Evolutionary conservation across 2,888 invertebrate species (phyloP).

Genomic region (Holacanthella duospinosa): DNA sequence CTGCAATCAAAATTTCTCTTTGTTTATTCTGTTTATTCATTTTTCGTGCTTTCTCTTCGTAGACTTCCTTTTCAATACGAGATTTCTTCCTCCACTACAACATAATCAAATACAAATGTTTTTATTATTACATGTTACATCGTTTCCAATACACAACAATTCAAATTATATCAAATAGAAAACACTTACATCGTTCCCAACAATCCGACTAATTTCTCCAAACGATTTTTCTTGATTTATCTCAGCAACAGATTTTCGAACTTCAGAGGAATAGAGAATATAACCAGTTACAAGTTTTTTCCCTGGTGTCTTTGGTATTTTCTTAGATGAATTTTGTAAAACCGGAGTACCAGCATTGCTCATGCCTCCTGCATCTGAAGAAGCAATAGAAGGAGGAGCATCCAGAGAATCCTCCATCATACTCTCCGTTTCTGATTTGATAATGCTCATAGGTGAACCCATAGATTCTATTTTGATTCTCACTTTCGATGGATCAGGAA

Average conservation of each 20-base stretch:
- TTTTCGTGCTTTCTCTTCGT: conserved; percentile 84
- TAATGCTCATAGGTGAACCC: conserved; percentile 35
- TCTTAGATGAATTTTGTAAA: conserved; percentile 32
- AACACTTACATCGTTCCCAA: conserved; percentile 54
- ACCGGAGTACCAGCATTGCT: conserved; percentile 23
- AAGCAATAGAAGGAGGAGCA: conserved; percentile 65
- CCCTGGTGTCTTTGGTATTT: conserved; percentile 48
- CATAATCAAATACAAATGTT: conserved; percentile 1
- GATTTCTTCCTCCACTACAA: conserved; percentile 88
- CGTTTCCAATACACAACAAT: too few relatives aligned
- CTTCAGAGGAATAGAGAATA: conserved; percentile 94
- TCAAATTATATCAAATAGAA: too few relatives aligned
- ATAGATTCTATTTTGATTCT: conserved; percentile 26
- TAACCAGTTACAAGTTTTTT: conserved; percentile 89
- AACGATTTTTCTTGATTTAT: conserved; percentile 91
- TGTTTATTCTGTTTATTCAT: conserved; percentile 78
- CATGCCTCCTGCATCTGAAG: conserved; percentile 17
- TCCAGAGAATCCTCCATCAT: conserved; percentile 67
- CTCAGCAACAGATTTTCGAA: conserved; percentile 79
- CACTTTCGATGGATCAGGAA: conserved; percentile 26
- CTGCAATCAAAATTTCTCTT: conserved; percentile 41
- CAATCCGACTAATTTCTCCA: conserved; percentile 67
- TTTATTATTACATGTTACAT: too few relatives aligned
- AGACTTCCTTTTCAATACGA: conserved; percentile 75
- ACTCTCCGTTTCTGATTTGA: conserved; percentile 41